Evolutionary conservation across 2,888 invertebrate genomes (phyloP).

Genomic region (Mythimna pallens): DNA sequence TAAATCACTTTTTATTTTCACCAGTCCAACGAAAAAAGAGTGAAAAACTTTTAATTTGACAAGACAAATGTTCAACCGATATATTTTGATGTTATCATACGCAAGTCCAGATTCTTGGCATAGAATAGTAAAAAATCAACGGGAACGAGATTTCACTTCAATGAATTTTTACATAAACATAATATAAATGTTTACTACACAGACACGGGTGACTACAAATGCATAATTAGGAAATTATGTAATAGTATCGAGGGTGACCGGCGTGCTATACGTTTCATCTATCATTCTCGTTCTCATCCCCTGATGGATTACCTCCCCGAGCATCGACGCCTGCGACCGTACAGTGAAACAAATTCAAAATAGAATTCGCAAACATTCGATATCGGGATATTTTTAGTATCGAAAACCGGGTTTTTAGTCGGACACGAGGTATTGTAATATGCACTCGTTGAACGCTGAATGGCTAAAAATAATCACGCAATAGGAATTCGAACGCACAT

Average conservation of each 20-base stretch:
- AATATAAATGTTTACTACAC: constrained; percentile 66
- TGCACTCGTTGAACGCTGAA: constrained; percentile 83
- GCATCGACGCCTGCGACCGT: constrained; percentile 68
- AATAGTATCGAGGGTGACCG: constrained; percentile 35
- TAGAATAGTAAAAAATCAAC: constrained; percentile 60
- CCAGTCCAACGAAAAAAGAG: constrained; percentile 68
- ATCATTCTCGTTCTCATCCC: constrained; percentile 38
- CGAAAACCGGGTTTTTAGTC: constrained; percentile 88
- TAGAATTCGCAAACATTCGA: constrained; percentile 90
- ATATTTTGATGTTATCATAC: constrained; percentile 67
- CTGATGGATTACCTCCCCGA: constrained; percentile 63
- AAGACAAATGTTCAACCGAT: constrained; percentile 61
- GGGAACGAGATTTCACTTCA: constrained; percentile 54
- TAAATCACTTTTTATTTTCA: constrained; percentile 59
- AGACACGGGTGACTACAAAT: constrained; percentile 28
- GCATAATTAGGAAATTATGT: constrained; percentile 55
- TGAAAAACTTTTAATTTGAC: constrained; percentile 65
- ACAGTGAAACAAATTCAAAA: constrained; percentile 84
- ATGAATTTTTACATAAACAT: constrained; percentile 62
- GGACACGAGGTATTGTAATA: constrained; percentile 85
- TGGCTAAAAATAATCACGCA: constrained; percentile 82
- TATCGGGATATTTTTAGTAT: constrained; percentile 89
- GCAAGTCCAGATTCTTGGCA: constrained; percentile 70
- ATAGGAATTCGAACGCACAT: constrained; percentile 74
- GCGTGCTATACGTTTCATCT: constrained; percentile 49